Conservation (phyloP, 2,797 vertebrate genomes). For the Chromobotia macracanthus region DNA sequence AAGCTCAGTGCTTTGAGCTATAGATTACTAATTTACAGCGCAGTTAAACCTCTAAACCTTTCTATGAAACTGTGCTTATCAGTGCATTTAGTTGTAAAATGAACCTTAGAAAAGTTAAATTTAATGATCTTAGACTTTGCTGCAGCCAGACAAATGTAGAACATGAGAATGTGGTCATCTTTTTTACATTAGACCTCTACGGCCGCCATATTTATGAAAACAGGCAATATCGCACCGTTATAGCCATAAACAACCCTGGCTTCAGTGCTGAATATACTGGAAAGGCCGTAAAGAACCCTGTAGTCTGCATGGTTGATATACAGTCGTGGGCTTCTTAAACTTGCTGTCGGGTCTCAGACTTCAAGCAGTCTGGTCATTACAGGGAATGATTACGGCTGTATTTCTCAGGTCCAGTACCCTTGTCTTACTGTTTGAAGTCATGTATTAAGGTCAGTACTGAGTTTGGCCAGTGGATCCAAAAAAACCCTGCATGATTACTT, state of each 20-base stretch:
- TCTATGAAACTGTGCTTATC: neutral
- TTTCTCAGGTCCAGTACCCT: slow-evolving; percentile 69
- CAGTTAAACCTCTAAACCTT: neutral
- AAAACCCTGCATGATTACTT: slow-evolving; percentile 69
- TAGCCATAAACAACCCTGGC: slow-evolving; percentile 71
- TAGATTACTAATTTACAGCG: neutral
- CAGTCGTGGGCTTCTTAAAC: slow-evolving; percentile 70
- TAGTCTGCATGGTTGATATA: slow-evolving; percentile 70
- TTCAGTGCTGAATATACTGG: slow-evolving; percentile 64
- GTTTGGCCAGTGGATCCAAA: slow-evolving; percentile 62
- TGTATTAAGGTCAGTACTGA: slow-evolving; percentile 67
- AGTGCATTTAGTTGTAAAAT: slow-evolving; percentile 19
- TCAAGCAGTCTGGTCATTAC: slow-evolving; percentile 70
- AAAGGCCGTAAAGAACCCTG: slow-evolving; percentile 67
- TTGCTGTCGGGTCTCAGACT: slow-evolving; percentile 59
- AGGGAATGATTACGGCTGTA: slow-evolving; percentile 75
- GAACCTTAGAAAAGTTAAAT: neutral
- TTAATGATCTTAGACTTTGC: slow-evolving; percentile 8
- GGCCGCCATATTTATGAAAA: slow-evolving; percentile 64
- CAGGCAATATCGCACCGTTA: slow-evolving; percentile 67
- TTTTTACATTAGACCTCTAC: slow-evolving; percentile 68
- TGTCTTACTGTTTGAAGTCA: slow-evolving; percentile 68
- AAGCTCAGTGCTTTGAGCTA: neutral
- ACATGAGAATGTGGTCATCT: slow-evolving; percentile 58
- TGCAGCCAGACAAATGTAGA: neutral